Evolutionary conservation across 2,888 invertebrate genomes (phyloP), one percentile per base, ranked within the genome.

Genomic region (Priocnemis perturbator): DNA sequence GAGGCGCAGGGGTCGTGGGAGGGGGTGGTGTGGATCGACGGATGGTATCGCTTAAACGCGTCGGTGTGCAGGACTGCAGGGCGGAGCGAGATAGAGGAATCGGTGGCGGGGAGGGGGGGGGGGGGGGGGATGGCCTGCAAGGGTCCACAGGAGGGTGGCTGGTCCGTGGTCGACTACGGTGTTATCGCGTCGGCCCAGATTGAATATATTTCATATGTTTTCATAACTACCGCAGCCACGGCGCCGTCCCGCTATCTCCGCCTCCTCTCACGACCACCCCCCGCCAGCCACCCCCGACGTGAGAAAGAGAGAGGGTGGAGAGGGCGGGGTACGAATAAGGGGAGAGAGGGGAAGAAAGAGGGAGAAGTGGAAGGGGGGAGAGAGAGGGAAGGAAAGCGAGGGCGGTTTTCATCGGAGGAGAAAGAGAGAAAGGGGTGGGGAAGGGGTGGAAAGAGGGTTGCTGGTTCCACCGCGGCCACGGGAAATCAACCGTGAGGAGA

Each of bases 401-500:
- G 23, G 52, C 57, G 60, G 53, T 53, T 55, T 20, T 37, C 37
- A 37, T 3, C 37, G 37, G 57, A 53, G 64, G 53, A 59, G 67
- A 66, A 60, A 53, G 61, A 56, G 73, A 64, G 69, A 61, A 52
- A 26, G 55, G 60, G 62, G 68, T 37, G 69, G 56, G 64, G 57
- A 65, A 60, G 64, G 60, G 76, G 66, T 73, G 73, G 67, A 69
- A 77, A 69, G 76, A 68, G 59, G 67, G 69, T 61, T 79, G 63
- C 67, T 77, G 66, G 81, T 73, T 81, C 75, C 81, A 80, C 82
- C 81, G 86, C 86, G 88, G 81, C 89, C 87, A 88, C 89, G 89
- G 89, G 89, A 89, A 89, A 89, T 89, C 89, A 89, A 89, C 85
- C 89, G 89, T 89, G 89, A 89, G 89, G 87, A 89, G 89, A 89